Base-by-base conservation (phyloP, 23 tunicate genomes). In the Diplosoma virens region DNA sequence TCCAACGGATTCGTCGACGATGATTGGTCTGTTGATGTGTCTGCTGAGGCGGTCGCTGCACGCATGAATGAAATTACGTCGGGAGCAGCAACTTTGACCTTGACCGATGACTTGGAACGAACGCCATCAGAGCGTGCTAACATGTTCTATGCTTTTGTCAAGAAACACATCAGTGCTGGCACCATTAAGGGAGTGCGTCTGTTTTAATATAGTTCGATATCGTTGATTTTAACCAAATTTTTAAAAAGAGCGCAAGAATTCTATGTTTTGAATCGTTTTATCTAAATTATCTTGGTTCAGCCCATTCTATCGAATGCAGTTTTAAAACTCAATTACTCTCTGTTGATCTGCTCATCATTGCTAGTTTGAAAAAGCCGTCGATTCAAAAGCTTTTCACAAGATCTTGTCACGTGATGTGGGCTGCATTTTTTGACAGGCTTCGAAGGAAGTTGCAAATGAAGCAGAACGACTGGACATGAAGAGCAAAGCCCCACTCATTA, bases 1-100 rank as follows among this genome's bases (percentile, higher is more conserved):
- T 61, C 32, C 4, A 73, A 75, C 32, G 86, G 93, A 52, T 83
- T 75, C 36, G 93, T 34, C 21, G 96, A 89, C 54, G 92, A 77
- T 56, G 86, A 77, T 79, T 92, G 97, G 97, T 81, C 92, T 24
- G 97, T 85, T 5, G 97, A 92, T 65, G 84, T 81, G 33, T 92
- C 97, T 11, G 87, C 67, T 28, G 97, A 85, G 52, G 97, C 97
- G n/a, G 97, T 92, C 24, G 87, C 87, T 2, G 81, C 80, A 0
- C 66, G 97, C n/a, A 76, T 85, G 83, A 75, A 80, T 30, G 97
- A 92, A 59, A 85, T 92, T 17, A 75, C 97, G 17, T 64, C 77
- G 41, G 88, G 88, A 6, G 97, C 79, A 16, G 81, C 73, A 2
- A 80, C 80, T 18, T 58, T 92, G 55, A 72, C 97, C 20, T 17